Conservation (phyloP, 2,797 vertebrate species). For the Euthynnus affinis region DNA sequence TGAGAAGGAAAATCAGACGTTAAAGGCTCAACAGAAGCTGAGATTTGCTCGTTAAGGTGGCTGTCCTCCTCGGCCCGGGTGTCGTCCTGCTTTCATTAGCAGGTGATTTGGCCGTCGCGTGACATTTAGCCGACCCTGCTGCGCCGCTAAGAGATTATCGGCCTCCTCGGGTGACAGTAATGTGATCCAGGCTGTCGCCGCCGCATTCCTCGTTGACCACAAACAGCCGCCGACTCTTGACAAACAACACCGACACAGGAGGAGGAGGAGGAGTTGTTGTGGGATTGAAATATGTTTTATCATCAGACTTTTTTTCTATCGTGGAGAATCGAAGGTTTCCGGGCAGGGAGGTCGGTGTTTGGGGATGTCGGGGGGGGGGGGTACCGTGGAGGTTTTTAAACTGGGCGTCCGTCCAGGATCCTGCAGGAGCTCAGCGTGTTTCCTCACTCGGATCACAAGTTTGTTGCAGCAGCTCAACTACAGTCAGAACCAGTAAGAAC, state of each 20-base stretch:
- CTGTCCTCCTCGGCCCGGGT: background rate
- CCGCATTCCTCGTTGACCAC: conserved; percentile 51
- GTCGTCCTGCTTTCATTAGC: conserved; percentile 36
- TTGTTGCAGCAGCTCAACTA: conserved; percentile 2
- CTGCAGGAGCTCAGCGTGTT: conserved; percentile 16
- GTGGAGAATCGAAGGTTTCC: background rate
- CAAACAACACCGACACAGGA: background rate
- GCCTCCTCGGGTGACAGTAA: conserved; percentile 68
- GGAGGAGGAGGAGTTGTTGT: too few species aligned
- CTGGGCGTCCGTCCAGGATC: conserved; percentile 6
- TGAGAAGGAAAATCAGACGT: background rate
- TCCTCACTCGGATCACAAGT: background rate
- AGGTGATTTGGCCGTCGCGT: conserved; percentile 32
- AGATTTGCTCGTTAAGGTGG: background rate
- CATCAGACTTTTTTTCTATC: background rate
- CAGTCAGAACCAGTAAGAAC: background rate
- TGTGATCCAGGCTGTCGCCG: conserved; percentile 51
- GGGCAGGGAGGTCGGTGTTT: background rate
- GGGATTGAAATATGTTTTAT: background rate
- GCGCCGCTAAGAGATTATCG: conserved; percentile 45
- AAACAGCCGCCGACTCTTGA: background rate
- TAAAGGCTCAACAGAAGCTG: conserved; percentile 1
- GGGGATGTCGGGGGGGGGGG: background rate
- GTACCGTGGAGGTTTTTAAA: background rate
- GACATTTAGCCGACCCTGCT: conserved; percentile 36